These are phyloP conservation scores for Subacronicta megacephala DNA, from an alignment of 2,888 invertebrate species.

Conservation along the genomic window DNA sequence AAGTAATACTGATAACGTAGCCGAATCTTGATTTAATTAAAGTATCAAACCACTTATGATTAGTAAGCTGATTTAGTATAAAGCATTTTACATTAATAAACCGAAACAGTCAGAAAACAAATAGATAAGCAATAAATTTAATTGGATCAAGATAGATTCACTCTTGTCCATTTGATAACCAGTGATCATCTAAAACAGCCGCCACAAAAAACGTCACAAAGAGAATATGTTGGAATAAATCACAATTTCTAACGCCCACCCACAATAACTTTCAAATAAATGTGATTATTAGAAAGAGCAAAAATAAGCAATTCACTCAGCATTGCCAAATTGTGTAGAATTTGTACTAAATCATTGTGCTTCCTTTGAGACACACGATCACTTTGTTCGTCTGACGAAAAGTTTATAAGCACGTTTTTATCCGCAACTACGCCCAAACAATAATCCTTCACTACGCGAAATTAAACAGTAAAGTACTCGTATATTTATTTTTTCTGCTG, in stretches of 20 bases:
- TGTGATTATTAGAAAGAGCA: conserved; percentile 71
- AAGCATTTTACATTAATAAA: neutral
- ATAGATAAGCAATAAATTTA: conserved; percentile 19
- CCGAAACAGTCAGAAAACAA: conserved; percentile 4
- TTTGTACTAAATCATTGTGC: conserved; percentile 72
- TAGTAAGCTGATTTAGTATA: neutral
- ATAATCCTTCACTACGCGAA: too few species aligned
- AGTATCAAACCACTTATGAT: too few species aligned
- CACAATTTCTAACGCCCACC: conserved; percentile 66
- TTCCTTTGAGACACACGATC: conserved; percentile 46
- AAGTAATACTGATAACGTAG: too few species aligned
- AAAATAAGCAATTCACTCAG: conserved; percentile 73
- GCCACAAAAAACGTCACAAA: conserved; percentile 63
- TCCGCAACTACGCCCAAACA: too few species aligned
- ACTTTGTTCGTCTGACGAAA: conserved; percentile 26
- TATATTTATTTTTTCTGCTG: too few species aligned
- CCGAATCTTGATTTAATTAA: too few species aligned
- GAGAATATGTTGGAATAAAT: conserved; percentile 66
- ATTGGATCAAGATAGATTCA: conserved; percentile 27
- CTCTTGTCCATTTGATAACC: conserved; percentile 49
- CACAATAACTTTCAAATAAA: conserved; percentile 70
- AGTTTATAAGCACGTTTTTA: neutral
- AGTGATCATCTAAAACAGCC: conserved; percentile 53
- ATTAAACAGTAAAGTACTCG: too few species aligned
- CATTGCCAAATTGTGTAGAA: conserved; percentile 76